Conservation (phyloP, 2,113 vertebrate genomes). For the Caloenas nicobarica region DNA sequence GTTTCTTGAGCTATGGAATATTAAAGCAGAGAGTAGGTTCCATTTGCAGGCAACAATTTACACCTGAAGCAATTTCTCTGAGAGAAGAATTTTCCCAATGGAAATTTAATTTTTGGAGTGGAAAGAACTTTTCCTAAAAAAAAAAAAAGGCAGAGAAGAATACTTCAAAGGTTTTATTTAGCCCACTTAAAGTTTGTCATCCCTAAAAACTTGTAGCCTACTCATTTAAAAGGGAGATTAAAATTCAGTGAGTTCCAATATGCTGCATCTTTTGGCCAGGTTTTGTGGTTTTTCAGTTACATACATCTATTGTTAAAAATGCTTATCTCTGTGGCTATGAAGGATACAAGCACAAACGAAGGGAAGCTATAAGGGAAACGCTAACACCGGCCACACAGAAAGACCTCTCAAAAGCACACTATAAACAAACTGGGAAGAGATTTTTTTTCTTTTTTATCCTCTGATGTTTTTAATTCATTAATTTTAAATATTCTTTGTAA, state of each 20-base stretch:
- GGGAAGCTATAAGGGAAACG: not conserved
- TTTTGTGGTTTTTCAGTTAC: constrained; percentile 36
- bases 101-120: not conserved
- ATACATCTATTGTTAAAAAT: not conserved
- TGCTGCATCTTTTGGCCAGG: not conserved
- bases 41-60: not conserved
- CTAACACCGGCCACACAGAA: not conserved
- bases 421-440: not conserved
- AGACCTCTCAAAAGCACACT: not conserved
- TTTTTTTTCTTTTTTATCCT: not conserved
- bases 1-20: not conserved
- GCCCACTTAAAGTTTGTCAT: not conserved
- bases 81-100: not conserved
- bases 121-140: not conserved
- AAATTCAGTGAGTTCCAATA: not conserved
- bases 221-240: not conserved
- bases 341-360: not conserved
- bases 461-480: not conserved
- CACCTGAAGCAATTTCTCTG: not conserved
- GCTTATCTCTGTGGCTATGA: not conserved
- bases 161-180: not conserved
- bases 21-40: not conserved
- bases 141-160: not conserved
- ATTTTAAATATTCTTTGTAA: constrained; percentile 36
- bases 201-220: not conserved